A percentile compares a stretch with the other conserved stretches of the same genome.
Conservation (phyloP, 2,113 vertebrate genomes). For the Notothenia rossii region DNA sequence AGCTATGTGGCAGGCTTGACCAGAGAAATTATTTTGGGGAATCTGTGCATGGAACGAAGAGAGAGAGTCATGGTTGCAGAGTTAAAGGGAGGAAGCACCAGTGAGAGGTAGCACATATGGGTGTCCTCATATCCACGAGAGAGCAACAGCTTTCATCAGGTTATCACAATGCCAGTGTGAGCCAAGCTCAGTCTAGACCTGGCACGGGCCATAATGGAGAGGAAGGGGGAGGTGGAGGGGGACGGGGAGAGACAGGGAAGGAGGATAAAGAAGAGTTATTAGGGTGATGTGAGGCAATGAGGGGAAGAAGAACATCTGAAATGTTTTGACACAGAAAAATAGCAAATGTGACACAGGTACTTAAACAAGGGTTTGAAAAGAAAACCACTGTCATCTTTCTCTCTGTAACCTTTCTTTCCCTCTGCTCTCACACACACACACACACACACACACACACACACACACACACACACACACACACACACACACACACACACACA, state of each 20-base stretch:
- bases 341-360: conserved; percentile 77
- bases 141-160: conserved; percentile 74
- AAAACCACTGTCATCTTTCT: conserved; percentile 43
- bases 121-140: conserved; percentile 54
- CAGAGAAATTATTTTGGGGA: conserved; percentile 53
- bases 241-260: conserved; percentile 31
- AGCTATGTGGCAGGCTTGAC: conserved; percentile 27
- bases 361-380: conserved; percentile 69
- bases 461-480: conserved; percentile 19
- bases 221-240: conserved; percentile 18
- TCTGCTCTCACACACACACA: conserved; percentile 29
- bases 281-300: conserved; percentile 71
- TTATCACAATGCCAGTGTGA: conserved; percentile 60
- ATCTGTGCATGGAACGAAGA: conserved; percentile 23
- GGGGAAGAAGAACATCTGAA: conserved; percentile 65
- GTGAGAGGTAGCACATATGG: conserved; percentile 42
- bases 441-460: conserved; percentile 16
- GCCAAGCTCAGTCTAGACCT: conserved; percentile 63
- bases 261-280: conserved; percentile 76
- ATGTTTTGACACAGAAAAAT: conserved; percentile 79
- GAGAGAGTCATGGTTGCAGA: conserved; percentile 22
- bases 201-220: conserved; percentile 57
- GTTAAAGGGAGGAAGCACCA: conserved; percentile 9
- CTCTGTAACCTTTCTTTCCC: conserved; percentile 8
- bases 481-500: conserved; percentile 19